Conservation (phyloP, 92 coral and sea anemone genomes). For the Parazoanthus swiftii region DNA sequence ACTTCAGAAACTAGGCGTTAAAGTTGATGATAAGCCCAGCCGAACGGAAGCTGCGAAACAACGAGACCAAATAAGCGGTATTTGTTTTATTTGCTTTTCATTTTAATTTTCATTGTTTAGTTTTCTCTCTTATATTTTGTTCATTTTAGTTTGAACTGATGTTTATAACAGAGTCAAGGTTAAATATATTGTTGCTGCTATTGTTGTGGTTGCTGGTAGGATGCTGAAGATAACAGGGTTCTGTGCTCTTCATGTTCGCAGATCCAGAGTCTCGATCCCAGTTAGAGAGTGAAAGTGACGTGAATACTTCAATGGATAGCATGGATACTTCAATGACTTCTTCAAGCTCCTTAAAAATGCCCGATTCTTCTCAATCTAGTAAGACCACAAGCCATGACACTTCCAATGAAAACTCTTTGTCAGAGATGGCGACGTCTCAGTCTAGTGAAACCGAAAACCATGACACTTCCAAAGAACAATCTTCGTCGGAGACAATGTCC, state of each 20-base stretch:
- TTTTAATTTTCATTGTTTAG: too few species aligned
- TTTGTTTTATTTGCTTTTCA: background rate
- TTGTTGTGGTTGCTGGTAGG: too few species aligned
- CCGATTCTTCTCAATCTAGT: slow-evolving; percentile 15
- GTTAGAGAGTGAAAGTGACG: background rate
- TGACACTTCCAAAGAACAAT: slow-evolving; percentile 2
- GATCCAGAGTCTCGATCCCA: background rate
- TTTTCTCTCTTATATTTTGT: too few species aligned
- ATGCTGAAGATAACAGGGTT: background rate
- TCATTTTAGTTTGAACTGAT: too few species aligned
- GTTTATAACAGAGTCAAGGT: too few species aligned
- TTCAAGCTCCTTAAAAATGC: slow-evolving; percentile 6
- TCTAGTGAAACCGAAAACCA: background rate
- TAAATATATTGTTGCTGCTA: too few species aligned
- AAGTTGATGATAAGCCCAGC: slow-evolving; percentile 12
- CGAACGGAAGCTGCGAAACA: slow-evolving; percentile 18
- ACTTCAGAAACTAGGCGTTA: slow-evolving; percentile 42
- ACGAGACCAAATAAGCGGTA: slow-evolving; percentile 38
- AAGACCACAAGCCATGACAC: background rate
- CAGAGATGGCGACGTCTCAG: background rate
- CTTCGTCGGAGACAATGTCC: background rate
- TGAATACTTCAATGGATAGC: background rate
- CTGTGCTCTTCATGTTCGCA: background rate
- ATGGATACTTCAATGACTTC: background rate
- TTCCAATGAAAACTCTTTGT: background rate